Base-by-base conservation (phyloP, 2,888 invertebrate genomes). In the Seira musarum region DNA sequence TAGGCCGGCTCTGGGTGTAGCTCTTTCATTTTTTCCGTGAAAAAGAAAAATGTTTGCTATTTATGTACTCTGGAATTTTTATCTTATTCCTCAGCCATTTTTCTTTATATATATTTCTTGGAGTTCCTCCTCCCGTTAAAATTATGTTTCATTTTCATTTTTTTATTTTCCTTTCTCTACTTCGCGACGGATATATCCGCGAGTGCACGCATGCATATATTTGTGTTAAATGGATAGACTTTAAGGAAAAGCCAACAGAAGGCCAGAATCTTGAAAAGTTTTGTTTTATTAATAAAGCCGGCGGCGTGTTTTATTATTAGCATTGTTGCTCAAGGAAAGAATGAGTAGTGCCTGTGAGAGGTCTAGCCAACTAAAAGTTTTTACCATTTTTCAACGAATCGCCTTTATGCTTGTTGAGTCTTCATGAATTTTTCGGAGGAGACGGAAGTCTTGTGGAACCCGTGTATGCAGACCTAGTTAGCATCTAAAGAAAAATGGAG, bases 251-350 rank as follows among this genome's bases (percentile, higher is more conserved):
- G 57, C 17, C 57, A 57, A 57, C 17, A 17, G 57, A 57, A 53
- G 53, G 63, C 25, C 30, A 46, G 22, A 57, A 57, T 17, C 13
- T 13, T n/a, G 57, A 30, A 5, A 72, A 79, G 63, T 79, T 79
- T 72, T 80, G 73, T 80, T 73, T 80, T 80, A 80, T 80, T 80
- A 80, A 80, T 80, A 80, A 80, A 80, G 79, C 79, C 53, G 19
- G 72, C 78, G 68, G 72, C 40, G 67, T 73, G 73, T 69, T 79
- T 79, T 79, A 72, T 79, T 72, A 79, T 79, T 79, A 79, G 78
- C 78, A 72, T 72, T 72, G 72, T 72, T 72, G 61, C 78, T 71
- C 61, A 71, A 71, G n/a, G 25, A 53, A 68, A 65, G 66, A 68
- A 71, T 71, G 71, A 71, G 70, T 60, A 46, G 57, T 53, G 60